A percentile compares a stretch with the other conserved stretches of the same genome.
Conservation (phyloP, 2,797 vertebrate genomes). For the Orientallactaga sibirica region DNA sequence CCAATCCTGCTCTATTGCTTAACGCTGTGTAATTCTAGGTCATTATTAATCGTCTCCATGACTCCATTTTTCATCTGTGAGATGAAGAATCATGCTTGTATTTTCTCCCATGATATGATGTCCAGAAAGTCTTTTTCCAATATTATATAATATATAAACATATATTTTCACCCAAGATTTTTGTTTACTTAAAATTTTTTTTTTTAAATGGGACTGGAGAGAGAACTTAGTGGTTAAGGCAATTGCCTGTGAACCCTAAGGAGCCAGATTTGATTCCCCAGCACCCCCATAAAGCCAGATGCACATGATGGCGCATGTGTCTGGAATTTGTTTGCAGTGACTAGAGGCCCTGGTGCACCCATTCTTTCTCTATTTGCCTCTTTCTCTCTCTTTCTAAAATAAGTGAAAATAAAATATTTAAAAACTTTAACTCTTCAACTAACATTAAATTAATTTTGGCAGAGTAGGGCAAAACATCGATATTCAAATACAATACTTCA, state of each 20-base stretch:
- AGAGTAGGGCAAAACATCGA: constrained; percentile 18
- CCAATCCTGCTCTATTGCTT: neutral
- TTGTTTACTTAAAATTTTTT: neutral
- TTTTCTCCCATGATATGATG: neutral
- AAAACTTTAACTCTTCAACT: neutral
- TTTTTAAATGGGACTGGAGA: neutral
- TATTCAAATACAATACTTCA: neutral
- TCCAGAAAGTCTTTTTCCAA: neutral
- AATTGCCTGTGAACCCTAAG: too few species aligned
- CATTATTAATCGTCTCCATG: constrained; percentile 20
- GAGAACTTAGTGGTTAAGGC: too few species aligned
- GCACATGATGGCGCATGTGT: too few species aligned
- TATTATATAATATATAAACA: constrained; percentile 34
- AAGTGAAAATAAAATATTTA: too few species aligned
- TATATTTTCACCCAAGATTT: constrained; percentile 18
- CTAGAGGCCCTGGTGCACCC: too few species aligned
- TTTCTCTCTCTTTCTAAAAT: too few species aligned
- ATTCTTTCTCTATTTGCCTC: too few species aligned
- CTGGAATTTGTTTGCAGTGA: too few species aligned
- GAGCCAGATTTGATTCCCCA: too few species aligned
- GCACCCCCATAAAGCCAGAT: too few species aligned
- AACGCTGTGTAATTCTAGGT: neutral
- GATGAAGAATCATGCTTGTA: constrained; percentile 19
- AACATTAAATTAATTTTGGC: constrained; percentile 48
- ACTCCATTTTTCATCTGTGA: constrained; percentile 11